Evolutionary conservation across 2,113 vertebrate species (phyloP).

Genomic region (Paradoxurus hermaphroditus): DNA sequence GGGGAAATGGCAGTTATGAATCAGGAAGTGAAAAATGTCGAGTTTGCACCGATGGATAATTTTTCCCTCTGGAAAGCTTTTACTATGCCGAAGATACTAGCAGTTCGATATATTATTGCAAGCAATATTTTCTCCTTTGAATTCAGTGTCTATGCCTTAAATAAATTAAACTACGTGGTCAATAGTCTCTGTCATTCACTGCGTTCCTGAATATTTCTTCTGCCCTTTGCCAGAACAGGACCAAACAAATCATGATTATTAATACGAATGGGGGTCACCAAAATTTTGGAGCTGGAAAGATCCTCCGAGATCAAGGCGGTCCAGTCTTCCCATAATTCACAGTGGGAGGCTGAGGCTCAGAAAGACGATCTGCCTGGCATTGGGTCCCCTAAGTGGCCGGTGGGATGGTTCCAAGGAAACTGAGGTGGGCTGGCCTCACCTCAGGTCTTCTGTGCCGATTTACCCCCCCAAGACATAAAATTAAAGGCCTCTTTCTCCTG

Average conservation of each 20-base stretch:
- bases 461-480: not conserved
- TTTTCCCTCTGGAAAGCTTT: conserved; percentile 57
- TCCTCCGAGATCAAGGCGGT: not conserved
- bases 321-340: not conserved
- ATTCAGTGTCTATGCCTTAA: conserved; percentile 34
- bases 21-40: conserved; percentile 56
- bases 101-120: conserved; percentile 38
- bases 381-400: not conserved
- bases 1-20: conserved; percentile 43
- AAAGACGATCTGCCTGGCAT: not conserved
- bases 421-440: not conserved
- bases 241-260: conserved; percentile 56
- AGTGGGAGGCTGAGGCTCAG: not conserved
- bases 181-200: conserved; percentile 53
- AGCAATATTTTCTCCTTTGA: conserved; percentile 59
- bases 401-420: not conserved
- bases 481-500: not conserved
- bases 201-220: conserved; percentile 37
- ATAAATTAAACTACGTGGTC: conserved; percentile 70
- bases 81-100: conserved; percentile 46
- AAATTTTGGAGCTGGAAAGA: not conserved
- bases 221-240: not conserved
- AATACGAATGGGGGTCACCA: conserved; percentile 22
- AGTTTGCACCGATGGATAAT: conserved; percentile 47
- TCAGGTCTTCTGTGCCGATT: not conserved